Evolutionary conservation across 53 echinoderm and acorn worm genomes (phyloP).

Genomic region (Patiria pectinifera): DNA sequence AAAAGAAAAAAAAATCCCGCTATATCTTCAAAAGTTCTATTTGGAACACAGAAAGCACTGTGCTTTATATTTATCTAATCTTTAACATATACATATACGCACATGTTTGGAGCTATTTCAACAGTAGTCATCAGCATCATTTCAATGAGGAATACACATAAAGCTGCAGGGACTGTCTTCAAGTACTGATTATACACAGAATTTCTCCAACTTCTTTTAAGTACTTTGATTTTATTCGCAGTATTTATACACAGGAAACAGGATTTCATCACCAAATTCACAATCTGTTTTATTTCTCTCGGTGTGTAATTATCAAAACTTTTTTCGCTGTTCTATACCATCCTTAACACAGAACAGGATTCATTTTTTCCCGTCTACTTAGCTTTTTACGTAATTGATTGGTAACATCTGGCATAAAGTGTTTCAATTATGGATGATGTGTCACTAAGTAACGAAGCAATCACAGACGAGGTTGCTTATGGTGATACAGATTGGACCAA

Average conservation of each 20-base stretch:
- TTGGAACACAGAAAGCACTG: neutral
- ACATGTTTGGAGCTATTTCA: neutral
- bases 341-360: no score
- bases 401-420: no score
- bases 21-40: neutral
- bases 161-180: neutral
- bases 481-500: no score
- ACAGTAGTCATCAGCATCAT: neutral
- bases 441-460: no score
- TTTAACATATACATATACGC: neutral
- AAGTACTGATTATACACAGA: conserved; percentile 19
- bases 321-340: no score
- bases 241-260: neutral
- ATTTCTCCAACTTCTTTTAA: neutral
- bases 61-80: neutral
- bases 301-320: neutral
- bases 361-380: no score
- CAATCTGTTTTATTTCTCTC: neutral
- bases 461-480: no score
- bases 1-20: no score
- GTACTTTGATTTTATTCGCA: neutral
- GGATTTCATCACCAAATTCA: neutral
- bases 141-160: conserved; percentile 2
- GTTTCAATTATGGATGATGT: no score
- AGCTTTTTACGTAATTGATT: no score